Percentiles rank a stretch among this genome's conserved stretches.
phyloP scores from a whole-genome alignment of 2,113 vertebrate genomes.

The Colinus virginianus region DNA sequence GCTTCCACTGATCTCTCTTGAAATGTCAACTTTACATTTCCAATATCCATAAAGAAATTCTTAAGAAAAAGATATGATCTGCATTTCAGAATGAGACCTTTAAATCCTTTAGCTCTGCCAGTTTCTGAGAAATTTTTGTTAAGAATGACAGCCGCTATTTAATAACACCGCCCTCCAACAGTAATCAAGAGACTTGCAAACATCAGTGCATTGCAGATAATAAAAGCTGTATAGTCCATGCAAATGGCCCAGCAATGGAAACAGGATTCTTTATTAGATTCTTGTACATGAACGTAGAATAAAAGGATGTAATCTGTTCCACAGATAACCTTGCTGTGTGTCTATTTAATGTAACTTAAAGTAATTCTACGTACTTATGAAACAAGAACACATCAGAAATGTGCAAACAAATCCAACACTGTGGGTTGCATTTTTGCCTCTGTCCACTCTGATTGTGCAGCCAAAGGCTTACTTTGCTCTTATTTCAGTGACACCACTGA shows the following conservation, averaged over 20 bases:
- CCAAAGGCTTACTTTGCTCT: background rate
- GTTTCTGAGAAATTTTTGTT: conserved; percentile 27
- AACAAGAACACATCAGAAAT: conserved; percentile 1
- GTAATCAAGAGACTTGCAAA: conserved; percentile 13
- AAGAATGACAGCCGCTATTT: conserved; percentile 12
- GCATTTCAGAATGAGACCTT: conserved; percentile 59
- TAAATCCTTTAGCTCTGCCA: conserved; percentile 33
- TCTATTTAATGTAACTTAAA: conserved; percentile 31
- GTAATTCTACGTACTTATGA: background rate
- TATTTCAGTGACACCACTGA: background rate
- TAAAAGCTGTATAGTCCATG: background rate
- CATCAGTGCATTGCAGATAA: background rate
- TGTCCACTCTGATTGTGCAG: background rate
- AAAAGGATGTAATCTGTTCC: background rate
- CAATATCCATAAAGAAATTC: conserved; percentile 59
- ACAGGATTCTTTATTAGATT: background rate
- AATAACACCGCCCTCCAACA: background rate
- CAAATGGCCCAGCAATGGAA: background rate
- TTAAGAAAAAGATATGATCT: conserved; percentile 64
- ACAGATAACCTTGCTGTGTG: background rate
- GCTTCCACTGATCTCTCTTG: background rate
- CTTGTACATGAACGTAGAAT: background rate
- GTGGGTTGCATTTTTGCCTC: background rate
- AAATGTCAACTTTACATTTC: conserved; percentile 68
- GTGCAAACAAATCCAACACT: background rate